Base-by-base conservation (phyloP, 2,113 vertebrate species). In the Rhea americana region DNA sequence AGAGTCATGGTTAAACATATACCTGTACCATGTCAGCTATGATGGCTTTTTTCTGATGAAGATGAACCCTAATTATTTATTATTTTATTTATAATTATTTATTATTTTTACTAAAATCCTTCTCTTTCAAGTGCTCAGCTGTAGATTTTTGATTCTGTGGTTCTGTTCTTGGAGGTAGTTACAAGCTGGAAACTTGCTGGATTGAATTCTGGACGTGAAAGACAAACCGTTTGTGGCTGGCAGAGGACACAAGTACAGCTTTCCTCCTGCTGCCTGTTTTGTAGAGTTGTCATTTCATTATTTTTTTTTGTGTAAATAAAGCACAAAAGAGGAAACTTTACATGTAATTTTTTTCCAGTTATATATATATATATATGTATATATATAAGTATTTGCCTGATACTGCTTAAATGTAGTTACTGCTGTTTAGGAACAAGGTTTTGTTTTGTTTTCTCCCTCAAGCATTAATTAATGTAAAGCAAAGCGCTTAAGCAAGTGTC, bases 321-420 rank as follows among this genome's bases (percentile, higher is more conserved):
- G 53, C 12, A 58, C 19, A 41, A 9, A 83, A 71, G 8, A 78
- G 13, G 20, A 39, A n/a, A 47, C 7, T 71, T 89, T 4, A 43
- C 4, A 30, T 83, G 11, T 9, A 1, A 1, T 66, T 55, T 77
- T 43, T 77, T 82, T 82, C 11, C 2, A 35, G 35, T 35, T 35
- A 35, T 35, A 35, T 35, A 35, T 35, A 35, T 35, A 35, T 35
- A 35, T 35, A 35, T 35, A 35, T 35, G 35, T 35, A 35, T 35
- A 35, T 35, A 35, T 35, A 35, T 35, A 35, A 35, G 35, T 35
- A 35, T 35, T 35, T 35, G 11, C 71, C 30, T 82, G 41, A 30
- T 72, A 5, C 0, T 11, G 62, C 24, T 37, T 73, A 77, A 65
- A 56, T 0, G 0, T 71, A 58, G 19, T 58, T 78, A 4, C 22